Conservation (phyloP, 1,140 invertebrate species). For the Lordiphosa mommai region DNA sequence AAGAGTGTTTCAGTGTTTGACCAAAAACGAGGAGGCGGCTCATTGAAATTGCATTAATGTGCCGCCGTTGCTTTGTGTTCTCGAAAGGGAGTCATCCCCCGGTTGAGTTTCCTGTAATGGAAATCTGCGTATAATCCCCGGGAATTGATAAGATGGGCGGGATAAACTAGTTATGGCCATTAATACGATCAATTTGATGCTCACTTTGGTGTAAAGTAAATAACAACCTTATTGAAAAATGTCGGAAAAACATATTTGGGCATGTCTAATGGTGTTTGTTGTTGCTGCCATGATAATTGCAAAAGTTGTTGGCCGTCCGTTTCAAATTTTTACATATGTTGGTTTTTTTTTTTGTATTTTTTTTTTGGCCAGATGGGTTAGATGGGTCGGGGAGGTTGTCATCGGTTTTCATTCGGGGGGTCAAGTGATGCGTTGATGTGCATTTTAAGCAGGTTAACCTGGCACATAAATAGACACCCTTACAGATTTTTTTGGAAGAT, state of each 20-base stretch:
- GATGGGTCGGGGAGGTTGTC: background rate
- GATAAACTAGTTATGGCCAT: slow-evolving; percentile 80
- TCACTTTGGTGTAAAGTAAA: slow-evolving; percentile 72
- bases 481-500: no score
- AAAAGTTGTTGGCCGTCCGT: background rate
- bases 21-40: slow-evolving; percentile 11
- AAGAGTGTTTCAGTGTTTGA: slow-evolving; percentile 49
- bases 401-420: slow-evolving; percentile 15
- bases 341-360: background rate
- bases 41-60: slow-evolving; percentile 75
- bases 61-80: slow-evolving; percentile 7
- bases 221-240: slow-evolving; percentile 71
- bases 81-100: background rate
- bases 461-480: slow-evolving; percentile 1
- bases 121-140: slow-evolving; percentile 78
- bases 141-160: slow-evolving; percentile 74
- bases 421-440: slow-evolving; percentile 68
- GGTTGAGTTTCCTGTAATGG: slow-evolving; percentile 44
- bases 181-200: slow-evolving; percentile 80
- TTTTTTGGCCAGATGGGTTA: background rate
- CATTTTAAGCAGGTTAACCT: slow-evolving; percentile 74
- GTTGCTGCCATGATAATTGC: slow-evolving; percentile 15
- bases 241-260: slow-evolving; percentile 19
- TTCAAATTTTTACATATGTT: slow-evolving; percentile 49
- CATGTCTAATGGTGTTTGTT: slow-evolving; percentile 47